Base-by-base conservation (phyloP, 1,140 invertebrate genomes). In the Metaphire vulgaris region DNA sequence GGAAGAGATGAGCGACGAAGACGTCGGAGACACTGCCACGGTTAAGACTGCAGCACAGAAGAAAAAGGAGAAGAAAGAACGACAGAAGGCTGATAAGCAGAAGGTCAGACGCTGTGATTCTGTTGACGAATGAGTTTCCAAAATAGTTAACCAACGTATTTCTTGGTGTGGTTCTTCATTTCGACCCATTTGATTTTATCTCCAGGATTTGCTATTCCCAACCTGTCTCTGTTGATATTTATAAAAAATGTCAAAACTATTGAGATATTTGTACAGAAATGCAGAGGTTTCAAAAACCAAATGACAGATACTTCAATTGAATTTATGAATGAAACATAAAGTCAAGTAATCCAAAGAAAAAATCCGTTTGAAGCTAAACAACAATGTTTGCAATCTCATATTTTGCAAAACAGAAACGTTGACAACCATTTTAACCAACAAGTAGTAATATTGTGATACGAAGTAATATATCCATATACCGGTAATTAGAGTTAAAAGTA, bases 1-100 rank as follows among this genome's bases (percentile, higher is more conserved):
- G 28, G 79, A 79, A 31, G 79, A 79, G 88, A 72, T 84, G 12
- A 32, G 32, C 81, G 81, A 78, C 1, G 89, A 89, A 69, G 88
- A 87, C 77, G 89, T 90, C 41, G 89, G 88, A 75, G 86, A 83
- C 76, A 89, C 87, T 74, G 80, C 87, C 33, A 91, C 91, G 15
- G 89, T 93, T 29, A 84, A 82, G 74, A 78, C 80, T 32, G 80
- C 80, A 21, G 80, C 81, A 32, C 81, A 83, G 71, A 77, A 78
- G 34, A 80, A 79, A 64, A 79, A 81, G 67, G 92, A 94, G 80
- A 94, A 94, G 80, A 94, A 93, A 83, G 92, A 94, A 85, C 88
- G 91, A 56, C 91, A 93, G 81, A 94, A 92, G 80, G 88, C 89
- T 72, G 92, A 94, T 82, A 82, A 91, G 83, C 80, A 88, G 77